Conservation (phyloP, 2,888 invertebrate genomes). For the Chirona hameri region DNA sequence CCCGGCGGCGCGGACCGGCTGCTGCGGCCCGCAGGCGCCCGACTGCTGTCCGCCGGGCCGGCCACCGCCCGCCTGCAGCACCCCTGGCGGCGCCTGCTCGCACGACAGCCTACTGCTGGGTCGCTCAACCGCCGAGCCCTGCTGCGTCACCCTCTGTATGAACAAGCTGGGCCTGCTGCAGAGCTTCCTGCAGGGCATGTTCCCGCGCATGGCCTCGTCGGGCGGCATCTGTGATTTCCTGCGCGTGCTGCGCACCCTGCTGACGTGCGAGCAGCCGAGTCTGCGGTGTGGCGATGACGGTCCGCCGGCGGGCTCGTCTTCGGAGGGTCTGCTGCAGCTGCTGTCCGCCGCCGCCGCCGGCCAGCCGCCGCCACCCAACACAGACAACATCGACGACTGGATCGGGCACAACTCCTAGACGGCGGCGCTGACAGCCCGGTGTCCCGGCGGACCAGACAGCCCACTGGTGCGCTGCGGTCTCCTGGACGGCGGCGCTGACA, state of each 20-base stretch:
- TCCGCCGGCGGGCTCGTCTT: not conserved
- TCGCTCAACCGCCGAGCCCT: not conserved
- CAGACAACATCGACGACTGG: not conserved
- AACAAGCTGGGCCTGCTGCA: slow-evolving; percentile 26
- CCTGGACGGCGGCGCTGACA: not conserved
- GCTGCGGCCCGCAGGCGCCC: not conserved
- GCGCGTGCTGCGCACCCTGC: slow-evolving; percentile 3
- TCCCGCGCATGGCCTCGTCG: slow-evolving; percentile 4
- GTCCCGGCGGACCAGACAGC: too few relatives aligned
- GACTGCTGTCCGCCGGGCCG: not conserved
- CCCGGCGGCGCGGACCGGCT: too few relatives aligned
- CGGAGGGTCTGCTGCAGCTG: not conserved
- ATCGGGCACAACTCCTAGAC: too few relatives aligned
- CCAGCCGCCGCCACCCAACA: not conserved
- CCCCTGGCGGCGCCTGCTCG: not conserved
- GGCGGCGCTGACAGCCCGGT: too few relatives aligned
- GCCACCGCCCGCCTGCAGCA: not conserved
- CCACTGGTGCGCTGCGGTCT: too few relatives aligned
- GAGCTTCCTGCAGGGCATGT: slow-evolving; percentile 13
- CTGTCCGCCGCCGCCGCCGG: too few relatives aligned
- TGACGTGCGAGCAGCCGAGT: slow-evolving; percentile 13
- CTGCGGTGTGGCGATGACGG: not conserved
- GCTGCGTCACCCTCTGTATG: slow-evolving; percentile 26
- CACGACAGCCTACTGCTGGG: slow-evolving; percentile 22
- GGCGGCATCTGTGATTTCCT: slow-evolving; percentile 5